phyloP scores from a whole-genome alignment of 2,888 invertebrate genomes.

The Exephanes ischioxanthus region DNA sequence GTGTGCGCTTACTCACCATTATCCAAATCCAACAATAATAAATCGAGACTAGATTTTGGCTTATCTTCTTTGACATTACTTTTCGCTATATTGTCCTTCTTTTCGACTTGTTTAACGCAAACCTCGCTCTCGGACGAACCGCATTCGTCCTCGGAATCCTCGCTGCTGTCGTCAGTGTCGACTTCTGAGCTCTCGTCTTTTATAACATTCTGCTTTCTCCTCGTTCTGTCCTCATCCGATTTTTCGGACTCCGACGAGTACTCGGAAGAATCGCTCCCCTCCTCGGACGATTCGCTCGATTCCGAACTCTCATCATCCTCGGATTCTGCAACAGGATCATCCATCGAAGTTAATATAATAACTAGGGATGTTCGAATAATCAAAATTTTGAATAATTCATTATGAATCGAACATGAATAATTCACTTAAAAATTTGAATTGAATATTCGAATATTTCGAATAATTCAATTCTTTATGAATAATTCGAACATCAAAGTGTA shows the following conservation, averaged over 20 bases:
- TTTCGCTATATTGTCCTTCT: slow-evolving; percentile 79
- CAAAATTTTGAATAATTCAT: too few species aligned
- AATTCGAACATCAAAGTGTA: too few species aligned
- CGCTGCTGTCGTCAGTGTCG: slow-evolving; percentile 79
- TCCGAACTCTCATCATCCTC: slow-evolving; percentile 85
- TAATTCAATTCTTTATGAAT: too few species aligned
- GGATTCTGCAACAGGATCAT: slow-evolving; percentile 63
- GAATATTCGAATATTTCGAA: too few species aligned
- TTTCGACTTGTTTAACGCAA: slow-evolving; percentile 73
- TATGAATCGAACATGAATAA: too few species aligned
- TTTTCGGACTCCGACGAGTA: slow-evolving; percentile 76
- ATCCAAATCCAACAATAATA: slow-evolving; percentile 93
- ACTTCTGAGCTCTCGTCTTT: slow-evolving; percentile 77
- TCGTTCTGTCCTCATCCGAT: slow-evolving; percentile 56
- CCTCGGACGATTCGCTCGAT: slow-evolving; percentile 75
- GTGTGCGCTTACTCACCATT: slow-evolving; percentile 85
- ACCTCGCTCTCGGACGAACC: slow-evolving; percentile 78
- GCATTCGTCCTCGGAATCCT: slow-evolving; percentile 79
- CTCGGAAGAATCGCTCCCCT: slow-evolving; percentile 81
- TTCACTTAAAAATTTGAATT: too few species aligned
- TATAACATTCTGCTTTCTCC: slow-evolving; percentile 69
- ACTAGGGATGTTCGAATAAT: too few species aligned
- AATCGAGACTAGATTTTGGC: slow-evolving; percentile 90
- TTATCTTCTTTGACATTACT: slow-evolving; percentile 85
- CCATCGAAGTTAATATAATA: slow-evolving; percentile 48